These are phyloP conservation scores for Pseudachorutes palmiensis DNA, from an alignment of 1,140 invertebrate species.

Conservation along the genomic window DNA sequence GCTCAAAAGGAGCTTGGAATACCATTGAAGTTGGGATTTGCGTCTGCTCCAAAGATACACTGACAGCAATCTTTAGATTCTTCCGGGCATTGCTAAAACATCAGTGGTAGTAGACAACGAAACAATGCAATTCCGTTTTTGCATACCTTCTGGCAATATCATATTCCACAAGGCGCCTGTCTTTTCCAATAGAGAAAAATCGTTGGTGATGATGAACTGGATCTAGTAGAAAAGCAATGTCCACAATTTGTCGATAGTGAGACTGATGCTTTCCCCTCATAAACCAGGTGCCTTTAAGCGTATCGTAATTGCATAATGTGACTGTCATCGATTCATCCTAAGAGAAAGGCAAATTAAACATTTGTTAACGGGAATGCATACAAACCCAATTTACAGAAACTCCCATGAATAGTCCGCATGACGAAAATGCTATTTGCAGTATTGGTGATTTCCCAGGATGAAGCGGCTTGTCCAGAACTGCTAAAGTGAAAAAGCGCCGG, in stretches of 20 bases:
- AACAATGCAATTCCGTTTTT: not conserved
- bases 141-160: slow-evolving; percentile 50
- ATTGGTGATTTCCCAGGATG: slow-evolving; percentile 13
- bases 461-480: slow-evolving; percentile 13
- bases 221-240: slow-evolving; percentile 47
- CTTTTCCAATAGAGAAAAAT: slow-evolving; percentile 52
- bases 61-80: slow-evolving; percentile 18
- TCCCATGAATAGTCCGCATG: slow-evolving; percentile 26
- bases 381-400: slow-evolving; percentile 10
- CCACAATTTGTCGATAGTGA: slow-evolving; percentile 49
- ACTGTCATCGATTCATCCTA: slow-evolving; percentile 13
- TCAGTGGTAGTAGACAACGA: not conserved
- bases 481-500: slow-evolving; percentile 18
- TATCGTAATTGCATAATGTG: slow-evolving; percentile 14
- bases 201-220: slow-evolving; percentile 40
- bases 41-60: slow-evolving; percentile 18
- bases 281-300: slow-evolving; percentile 42
- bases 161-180: slow-evolving; percentile 60
- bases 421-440: slow-evolving; percentile 22
- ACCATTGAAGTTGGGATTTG: slow-evolving; percentile 20
- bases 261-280: slow-evolving; percentile 52
- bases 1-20: slow-evolving; percentile 7
- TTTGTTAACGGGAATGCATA: not conserved
- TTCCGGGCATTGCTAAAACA: not conserved
- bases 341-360: not conserved